Conservation (phyloP, 1,140 invertebrate species). For the Papilio xuthus region DNA sequence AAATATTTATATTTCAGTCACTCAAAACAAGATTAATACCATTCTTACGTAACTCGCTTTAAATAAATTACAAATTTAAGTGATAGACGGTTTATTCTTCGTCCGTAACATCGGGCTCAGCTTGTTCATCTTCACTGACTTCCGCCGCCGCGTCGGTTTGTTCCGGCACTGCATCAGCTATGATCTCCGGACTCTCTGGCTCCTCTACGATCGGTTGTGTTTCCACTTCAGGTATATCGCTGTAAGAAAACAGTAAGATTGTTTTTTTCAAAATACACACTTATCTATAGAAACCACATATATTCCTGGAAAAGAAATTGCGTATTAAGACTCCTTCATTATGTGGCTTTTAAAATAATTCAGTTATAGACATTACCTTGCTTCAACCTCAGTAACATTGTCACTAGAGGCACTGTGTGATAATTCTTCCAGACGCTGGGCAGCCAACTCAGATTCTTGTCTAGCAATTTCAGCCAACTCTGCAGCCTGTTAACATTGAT, state of each 20-base stretch:
- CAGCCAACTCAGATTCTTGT: conserved; percentile 83
- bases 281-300: not conserved
- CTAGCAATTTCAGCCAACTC: conserved; percentile 84
- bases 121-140: conserved; percentile 74
- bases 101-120: conserved; percentile 78
- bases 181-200: conserved; percentile 64
- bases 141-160: conserved; percentile 61
- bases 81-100: conserved; percentile 68
- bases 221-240: conserved; percentile 67
- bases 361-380: conserved; percentile 49
- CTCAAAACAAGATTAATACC: not conserved
- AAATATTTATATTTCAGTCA: not conserved
- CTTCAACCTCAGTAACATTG: conserved; percentile 73
- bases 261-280: not conserved
- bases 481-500: conserved; percentile 75
- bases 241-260: conserved; percentile 47
- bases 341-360: conserved; percentile 8
- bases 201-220: conserved; percentile 72
- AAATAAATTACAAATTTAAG: conserved; percentile 25
- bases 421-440: conserved; percentile 83
- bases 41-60: conserved; percentile 11
- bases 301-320: not conserved
- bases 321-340: not conserved
- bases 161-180: conserved; percentile 55
- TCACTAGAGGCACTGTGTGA: conserved; percentile 82